phyloP scores from a whole-genome alignment of 2,888 invertebrate species.

The Palloptera scutellata region DNA sequence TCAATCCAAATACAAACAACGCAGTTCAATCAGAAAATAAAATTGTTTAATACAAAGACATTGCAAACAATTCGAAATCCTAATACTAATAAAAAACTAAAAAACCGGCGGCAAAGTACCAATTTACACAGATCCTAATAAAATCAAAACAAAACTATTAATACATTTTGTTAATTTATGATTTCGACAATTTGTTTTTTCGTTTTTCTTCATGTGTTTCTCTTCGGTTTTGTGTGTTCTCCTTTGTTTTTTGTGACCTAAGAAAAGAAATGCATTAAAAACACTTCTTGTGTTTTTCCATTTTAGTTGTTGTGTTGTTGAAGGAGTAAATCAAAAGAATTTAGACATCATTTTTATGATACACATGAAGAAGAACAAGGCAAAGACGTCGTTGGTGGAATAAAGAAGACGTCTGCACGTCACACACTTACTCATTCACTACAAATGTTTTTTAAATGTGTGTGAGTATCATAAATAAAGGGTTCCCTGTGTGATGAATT shows the following conservation, averaged over 20 bases:
- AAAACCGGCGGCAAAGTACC: conserved; percentile 27
- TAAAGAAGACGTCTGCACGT: no score
- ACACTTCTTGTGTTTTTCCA: no score
- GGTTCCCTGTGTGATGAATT: conserved; percentile 1
- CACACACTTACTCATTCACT: no score
- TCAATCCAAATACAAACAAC: not conserved
- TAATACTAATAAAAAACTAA: conserved; percentile 14
- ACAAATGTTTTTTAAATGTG: no score
- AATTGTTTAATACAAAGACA: conserved; percentile 9
- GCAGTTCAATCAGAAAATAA: conserved; percentile 9
- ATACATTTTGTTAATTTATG: conserved; percentile 61
- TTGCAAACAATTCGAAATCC: not conserved
- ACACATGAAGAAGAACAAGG: not conserved
- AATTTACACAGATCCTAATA: conserved; percentile 41
- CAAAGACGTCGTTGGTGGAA: no score
- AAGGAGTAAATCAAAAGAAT: conserved; percentile 34
- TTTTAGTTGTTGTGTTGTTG: not conserved
- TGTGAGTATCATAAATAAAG: not conserved
- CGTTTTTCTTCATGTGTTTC: not conserved
- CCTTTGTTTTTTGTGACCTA: no score
- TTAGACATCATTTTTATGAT: conserved; percentile 50
- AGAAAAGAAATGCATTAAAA: no score
- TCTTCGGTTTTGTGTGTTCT: not conserved
- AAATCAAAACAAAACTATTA: conserved; percentile 58
- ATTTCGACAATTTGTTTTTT: conserved; percentile 36